Evolutionary conservation across 2,797 vertebrate species (phyloP).

Genomic region (Chaenodraco wilsoni): DNA sequence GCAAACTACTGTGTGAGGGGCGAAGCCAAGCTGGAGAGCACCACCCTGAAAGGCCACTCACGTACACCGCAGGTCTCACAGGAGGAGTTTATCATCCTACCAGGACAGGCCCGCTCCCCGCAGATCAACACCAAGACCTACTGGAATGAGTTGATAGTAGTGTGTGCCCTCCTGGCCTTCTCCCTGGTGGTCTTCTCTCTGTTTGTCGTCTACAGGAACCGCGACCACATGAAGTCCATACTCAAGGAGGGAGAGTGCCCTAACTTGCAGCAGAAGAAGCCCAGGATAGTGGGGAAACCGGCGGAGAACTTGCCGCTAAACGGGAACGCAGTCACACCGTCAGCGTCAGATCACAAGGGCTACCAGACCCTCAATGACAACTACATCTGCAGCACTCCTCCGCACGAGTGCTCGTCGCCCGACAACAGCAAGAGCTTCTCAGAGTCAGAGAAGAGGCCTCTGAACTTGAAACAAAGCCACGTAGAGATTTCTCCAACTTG

Average conservation of each 20-base stretch:
- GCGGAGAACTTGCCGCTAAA: slow-evolving; percentile 92
- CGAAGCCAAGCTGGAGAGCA: slow-evolving; percentile 68
- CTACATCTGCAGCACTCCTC: slow-evolving; percentile 87
- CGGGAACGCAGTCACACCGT: slow-evolving; percentile 82
- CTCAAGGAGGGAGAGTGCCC: slow-evolving; percentile 89
- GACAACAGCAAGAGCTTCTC: slow-evolving; percentile 87
- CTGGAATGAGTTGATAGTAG: slow-evolving; percentile 95
- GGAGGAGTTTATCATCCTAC: slow-evolving; percentile 74
- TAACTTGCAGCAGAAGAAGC: slow-evolving; percentile 87
- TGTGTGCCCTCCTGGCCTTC: slow-evolving; percentile 87
- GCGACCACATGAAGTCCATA: slow-evolving; percentile 90
- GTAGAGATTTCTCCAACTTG: slow-evolving; percentile 91
- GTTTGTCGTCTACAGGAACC: slow-evolving; percentile 90
- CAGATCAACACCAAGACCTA: slow-evolving; percentile 88
- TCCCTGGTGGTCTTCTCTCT: slow-evolving; percentile 86
- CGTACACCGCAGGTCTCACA: slow-evolving; percentile 62
- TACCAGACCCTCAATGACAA: slow-evolving; percentile 96
- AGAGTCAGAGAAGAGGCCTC: slow-evolving; percentile 89
- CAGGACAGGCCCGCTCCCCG: slow-evolving; percentile 68
- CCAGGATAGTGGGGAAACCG: slow-evolving; percentile 81
- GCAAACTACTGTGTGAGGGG: slow-evolving; percentile 91
- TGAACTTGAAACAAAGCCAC: slow-evolving; percentile 89
- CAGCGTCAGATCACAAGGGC: slow-evolving; percentile 90
- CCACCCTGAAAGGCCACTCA: slow-evolving; percentile 68
- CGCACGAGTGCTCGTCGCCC: slow-evolving; percentile 84